phyloP scores from a whole-genome alignment of 2,888 invertebrate species.

The Sceliomorpha sp. region DNA sequence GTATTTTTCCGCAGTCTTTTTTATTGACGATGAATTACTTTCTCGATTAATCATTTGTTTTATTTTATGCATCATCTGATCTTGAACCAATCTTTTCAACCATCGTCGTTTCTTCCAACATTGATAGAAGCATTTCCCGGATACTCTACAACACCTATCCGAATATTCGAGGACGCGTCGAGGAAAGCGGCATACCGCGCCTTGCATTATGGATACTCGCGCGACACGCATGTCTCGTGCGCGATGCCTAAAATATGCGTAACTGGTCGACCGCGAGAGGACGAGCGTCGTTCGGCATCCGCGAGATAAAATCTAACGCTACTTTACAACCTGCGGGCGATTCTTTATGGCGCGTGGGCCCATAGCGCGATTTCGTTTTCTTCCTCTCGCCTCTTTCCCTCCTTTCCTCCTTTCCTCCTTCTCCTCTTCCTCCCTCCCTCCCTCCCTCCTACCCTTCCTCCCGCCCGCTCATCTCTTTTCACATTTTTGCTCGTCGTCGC shows the following conservation, averaged over 20 bases:
- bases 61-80: no score
- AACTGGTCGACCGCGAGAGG: constrained; percentile 45
- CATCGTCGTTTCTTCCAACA: no score
- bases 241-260: constrained; percentile 66
- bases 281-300: constrained; percentile 69
- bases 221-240: constrained; percentile 53
- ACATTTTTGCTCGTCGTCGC: constrained; percentile 1
- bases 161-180: no score
- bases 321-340: constrained; percentile 79
- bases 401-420: constrained; percentile 32
- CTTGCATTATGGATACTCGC: constrained; percentile 37
- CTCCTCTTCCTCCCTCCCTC: constrained; percentile 1
- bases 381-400: constrained; percentile 34
- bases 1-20: no score
- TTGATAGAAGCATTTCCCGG: constrained; percentile 7
- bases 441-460: constrained; percentile 15
- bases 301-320: constrained; percentile 78
- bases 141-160: no score
- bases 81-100: no score
- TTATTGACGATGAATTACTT: no score
- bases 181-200: no score
- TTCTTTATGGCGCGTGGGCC: constrained; percentile 74
- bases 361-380: constrained; percentile 55
- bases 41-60: no score
- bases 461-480: constrained; percentile 14